Conservation (phyloP, 2,888 invertebrate genomes). For the Polydrusus tereticollis region DNA sequence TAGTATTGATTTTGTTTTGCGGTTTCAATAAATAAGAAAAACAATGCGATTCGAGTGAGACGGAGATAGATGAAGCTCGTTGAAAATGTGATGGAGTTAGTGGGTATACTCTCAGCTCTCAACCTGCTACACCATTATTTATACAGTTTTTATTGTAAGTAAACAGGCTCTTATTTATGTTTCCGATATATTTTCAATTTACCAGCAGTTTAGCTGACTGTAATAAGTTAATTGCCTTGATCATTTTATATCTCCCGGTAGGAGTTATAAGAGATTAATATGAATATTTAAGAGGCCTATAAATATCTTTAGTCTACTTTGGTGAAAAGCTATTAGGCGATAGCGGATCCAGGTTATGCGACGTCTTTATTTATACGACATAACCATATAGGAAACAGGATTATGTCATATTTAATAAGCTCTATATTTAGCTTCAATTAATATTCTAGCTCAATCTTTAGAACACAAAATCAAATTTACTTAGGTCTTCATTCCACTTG, state of each 20-base stretch:
- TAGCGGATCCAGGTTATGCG: conserved; percentile 8
- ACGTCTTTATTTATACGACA: not conserved
- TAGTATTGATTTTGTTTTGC: conserved; percentile 9
- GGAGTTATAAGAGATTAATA: conserved; percentile 27
- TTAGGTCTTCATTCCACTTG: too few species aligned
- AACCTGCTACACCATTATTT: too few species aligned
- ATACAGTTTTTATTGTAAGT: too few species aligned
- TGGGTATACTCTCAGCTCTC: too few species aligned
- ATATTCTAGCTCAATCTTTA: too few species aligned
- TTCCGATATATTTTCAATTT: conserved; percentile 38
- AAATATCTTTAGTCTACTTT: conserved; percentile 24
- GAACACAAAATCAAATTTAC: too few species aligned
- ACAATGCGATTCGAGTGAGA: not conserved
- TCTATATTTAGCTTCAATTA: not conserved
- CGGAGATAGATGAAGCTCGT: not conserved
- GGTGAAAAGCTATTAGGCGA: conserved; percentile 19
- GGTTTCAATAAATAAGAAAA: conserved; percentile 6
- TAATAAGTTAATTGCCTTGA: conserved; percentile 33
- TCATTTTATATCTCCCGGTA: conserved; percentile 32
- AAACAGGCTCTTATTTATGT: conserved; percentile 29
- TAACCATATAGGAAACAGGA: not conserved
- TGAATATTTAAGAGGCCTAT: conserved; percentile 36
- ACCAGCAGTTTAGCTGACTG: conserved; percentile 24
- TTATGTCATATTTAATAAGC: not conserved
- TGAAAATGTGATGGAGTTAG: conserved; percentile 11